phyloP scores from a whole-genome alignment of 2,113 vertebrate species.

The Plecturocebus donacophilus region DNA sequence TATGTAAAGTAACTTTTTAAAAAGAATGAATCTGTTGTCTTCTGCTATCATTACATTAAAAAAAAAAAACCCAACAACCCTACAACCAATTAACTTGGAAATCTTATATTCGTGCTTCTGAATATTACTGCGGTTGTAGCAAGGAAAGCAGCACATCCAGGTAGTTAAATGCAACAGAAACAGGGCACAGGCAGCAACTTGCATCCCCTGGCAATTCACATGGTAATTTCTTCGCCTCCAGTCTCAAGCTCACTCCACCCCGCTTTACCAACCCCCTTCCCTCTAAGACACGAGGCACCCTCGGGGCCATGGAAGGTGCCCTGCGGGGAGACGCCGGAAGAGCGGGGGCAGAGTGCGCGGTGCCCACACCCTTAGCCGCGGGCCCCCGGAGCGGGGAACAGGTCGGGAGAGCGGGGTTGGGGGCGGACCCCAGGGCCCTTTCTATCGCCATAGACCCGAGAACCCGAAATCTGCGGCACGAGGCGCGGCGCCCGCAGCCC shows the following conservation, averaged over 20 bases:
- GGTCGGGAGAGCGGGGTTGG: not conserved
- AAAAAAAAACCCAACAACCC: not conserved
- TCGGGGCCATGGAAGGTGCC: not conserved
- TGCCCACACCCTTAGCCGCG: not conserved
- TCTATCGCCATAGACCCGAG: not conserved
- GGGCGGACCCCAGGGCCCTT: not conserved
- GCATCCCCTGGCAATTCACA: slow-evolving; percentile 62
- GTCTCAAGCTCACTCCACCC: not conserved
- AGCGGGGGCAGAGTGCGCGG: not conserved
- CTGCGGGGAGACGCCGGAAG: not conserved
- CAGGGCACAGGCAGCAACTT: slow-evolving; percentile 70
- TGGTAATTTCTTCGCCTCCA: slow-evolving; percentile 67
- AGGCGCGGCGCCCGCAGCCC: not conserved
- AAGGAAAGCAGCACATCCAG: slow-evolving; percentile 54
- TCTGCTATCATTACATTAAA: slow-evolving; percentile 26
- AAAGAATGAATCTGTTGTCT: slow-evolving; percentile 40
- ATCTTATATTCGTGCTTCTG: slow-evolving; percentile 33
- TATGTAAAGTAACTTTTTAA: slow-evolving; percentile 51
- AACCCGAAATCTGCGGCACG: not conserved
- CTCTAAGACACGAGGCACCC: slow-evolving; percentile 8
- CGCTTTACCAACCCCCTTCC: not conserved
- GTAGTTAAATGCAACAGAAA: slow-evolving; percentile 60
- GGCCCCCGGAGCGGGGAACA: not conserved
- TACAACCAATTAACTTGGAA: slow-evolving; percentile 43
- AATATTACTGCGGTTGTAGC: slow-evolving; percentile 26